These are phyloP conservation scores for Pseudanteris insignis DNA, from an alignment of 2,888 invertebrate genomes.

Conservation along the genomic window DNA sequence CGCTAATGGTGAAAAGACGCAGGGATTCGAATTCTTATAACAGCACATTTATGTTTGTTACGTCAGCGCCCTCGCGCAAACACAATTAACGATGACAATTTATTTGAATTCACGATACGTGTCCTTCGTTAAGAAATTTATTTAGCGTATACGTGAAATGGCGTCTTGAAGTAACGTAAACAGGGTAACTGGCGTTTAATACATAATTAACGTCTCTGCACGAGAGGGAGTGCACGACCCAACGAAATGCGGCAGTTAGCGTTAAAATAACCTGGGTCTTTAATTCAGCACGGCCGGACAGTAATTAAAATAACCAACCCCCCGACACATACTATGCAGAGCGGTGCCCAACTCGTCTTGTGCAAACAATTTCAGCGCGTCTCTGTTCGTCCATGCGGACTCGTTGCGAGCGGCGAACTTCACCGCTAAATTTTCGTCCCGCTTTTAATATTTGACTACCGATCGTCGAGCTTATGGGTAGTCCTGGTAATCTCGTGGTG, in stretches of 20 bases:
- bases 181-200: constrained; percentile 50
- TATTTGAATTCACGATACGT: constrained; percentile 27
- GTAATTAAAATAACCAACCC: constrained; percentile 67
- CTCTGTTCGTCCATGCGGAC: no score
- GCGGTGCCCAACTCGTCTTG: constrained; percentile 57
- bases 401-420: no score
- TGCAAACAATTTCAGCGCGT: constrained; percentile 14
- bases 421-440: no score
- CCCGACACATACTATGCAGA: constrained; percentile 59
- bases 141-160: constrained; percentile 3
- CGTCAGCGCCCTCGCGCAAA: no score
- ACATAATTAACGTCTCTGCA: constrained; percentile 53
- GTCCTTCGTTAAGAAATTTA: constrained; percentile 18
- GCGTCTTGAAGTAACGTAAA: constrained; percentile 17
- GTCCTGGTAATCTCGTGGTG: no score
- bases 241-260: constrained; percentile 53
- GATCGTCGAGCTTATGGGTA: no score
- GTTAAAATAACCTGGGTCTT: constrained; percentile 64
- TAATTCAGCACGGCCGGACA: constrained; percentile 66
- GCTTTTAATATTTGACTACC: no score
- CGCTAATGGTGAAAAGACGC: no score
- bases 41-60: no score
- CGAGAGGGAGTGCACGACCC: constrained; percentile 42
- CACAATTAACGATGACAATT: constrained; percentile 26
- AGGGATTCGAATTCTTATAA: no score